Evolutionary conservation across 2,797 vertebrate species (phyloP).

Genomic region (Glyptemys insculpta): DNA sequence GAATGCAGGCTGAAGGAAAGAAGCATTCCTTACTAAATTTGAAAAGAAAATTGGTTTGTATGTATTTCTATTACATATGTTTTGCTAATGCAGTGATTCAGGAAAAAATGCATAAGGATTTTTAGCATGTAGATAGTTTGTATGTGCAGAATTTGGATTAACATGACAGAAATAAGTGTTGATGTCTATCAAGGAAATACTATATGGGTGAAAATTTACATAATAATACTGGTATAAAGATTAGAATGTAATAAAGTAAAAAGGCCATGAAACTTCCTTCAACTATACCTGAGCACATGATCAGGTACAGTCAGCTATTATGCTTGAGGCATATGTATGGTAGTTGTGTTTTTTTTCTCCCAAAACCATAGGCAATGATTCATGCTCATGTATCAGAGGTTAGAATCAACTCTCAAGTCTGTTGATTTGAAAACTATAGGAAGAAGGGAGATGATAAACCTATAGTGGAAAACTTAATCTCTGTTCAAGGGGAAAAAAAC

Average conservation of each 20-base stretch:
- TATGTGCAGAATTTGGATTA: neutral
- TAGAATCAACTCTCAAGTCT: neutral
- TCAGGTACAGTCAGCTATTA: neutral
- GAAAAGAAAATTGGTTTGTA: neutral
- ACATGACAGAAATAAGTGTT: neutral
- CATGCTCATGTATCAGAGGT: neutral
- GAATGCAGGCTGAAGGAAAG: neutral
- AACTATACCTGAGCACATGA: neutral
- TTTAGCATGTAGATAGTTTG: neutral
- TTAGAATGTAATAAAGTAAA: neutral
- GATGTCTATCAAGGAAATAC: neutral
- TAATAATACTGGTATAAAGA: neutral
- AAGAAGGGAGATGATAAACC: neutral
- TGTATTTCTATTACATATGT: neutral
- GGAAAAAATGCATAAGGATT: neutral
- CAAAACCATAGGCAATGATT: neutral
- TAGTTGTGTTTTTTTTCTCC: rapidly evolving
- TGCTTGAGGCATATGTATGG: rapidly evolving
- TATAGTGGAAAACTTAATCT: neutral
- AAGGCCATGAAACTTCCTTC: neutral
- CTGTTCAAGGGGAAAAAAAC: slow-evolving; percentile 7
- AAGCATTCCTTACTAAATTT: neutral
- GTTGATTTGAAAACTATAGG: neutral
- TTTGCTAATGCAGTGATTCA: neutral
- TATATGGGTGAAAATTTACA: neutral